Evolutionary conservation across 2,113 vertebrate species (phyloP).

Genomic region (Bostrychus sinensis): DNA sequence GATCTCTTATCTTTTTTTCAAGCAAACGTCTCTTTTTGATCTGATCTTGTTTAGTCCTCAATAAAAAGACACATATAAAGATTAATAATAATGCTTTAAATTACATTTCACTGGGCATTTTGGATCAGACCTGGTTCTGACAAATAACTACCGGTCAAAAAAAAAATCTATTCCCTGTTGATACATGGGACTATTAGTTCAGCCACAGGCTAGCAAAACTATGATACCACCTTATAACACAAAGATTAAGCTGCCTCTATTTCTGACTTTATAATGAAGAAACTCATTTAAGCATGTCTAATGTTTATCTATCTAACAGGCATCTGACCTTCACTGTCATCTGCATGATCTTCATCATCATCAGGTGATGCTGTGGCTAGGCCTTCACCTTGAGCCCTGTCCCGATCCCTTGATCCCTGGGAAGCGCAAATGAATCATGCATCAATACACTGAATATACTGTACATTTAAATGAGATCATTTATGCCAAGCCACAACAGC

Average conservation of each 20-base stretch:
- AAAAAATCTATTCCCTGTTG: neutral
- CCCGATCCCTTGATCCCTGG: conserved; percentile 85
- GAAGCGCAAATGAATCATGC: conserved; percentile 12
- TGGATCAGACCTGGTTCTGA: conserved; percentile 1
- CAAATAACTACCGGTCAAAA: neutral
- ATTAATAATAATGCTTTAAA: conserved; percentile 14
- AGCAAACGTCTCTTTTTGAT: conserved; percentile 21
- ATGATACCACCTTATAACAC: neutral
- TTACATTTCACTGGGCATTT: conserved; percentile 23
- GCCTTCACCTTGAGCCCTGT: conserved; percentile 93
- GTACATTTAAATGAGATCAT: neutral
- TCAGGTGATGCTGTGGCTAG: conserved; percentile 90
- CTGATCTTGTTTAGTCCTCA: conserved; percentile 44
- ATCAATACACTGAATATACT: neutral
- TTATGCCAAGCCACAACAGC: neutral
- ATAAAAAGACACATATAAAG: conserved; percentile 33
- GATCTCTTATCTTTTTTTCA: conserved; percentile 54
- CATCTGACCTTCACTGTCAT: conserved; percentile 95
- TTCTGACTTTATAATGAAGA: too few species aligned
- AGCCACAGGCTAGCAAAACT: neutral
- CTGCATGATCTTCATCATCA: conserved; percentile 94
- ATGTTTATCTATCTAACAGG: neutral
- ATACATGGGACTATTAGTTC: neutral
- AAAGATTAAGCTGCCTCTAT: too few species aligned
- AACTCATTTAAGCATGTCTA: neutral